Percentiles rank a stretch among this genome's conserved stretches.
These are phyloP conservation scores for Smittia sp. DNA, from an alignment of 2,888 invertebrate species.

Conservation along the genomic window DNA sequence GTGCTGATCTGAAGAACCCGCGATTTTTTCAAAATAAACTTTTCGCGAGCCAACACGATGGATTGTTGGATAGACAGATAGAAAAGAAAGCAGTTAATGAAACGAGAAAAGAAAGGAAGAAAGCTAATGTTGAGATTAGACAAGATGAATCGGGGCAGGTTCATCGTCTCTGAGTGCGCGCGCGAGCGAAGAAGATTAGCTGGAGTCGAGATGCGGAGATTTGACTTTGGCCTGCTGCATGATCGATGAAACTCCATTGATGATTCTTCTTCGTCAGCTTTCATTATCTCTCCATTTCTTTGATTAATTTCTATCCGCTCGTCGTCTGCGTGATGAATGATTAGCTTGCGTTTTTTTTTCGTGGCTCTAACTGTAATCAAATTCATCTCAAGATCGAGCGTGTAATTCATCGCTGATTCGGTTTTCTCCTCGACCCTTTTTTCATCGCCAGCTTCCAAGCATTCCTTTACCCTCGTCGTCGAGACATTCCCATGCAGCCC, in stretches of 20 bases:
- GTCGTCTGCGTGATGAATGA: slow-evolving; percentile 15
- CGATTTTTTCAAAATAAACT: slow-evolving; percentile 36
- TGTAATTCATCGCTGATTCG: background rate
- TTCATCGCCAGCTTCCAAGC: background rate
- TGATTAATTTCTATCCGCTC: slow-evolving; percentile 19
- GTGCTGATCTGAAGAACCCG: slow-evolving; percentile 22
- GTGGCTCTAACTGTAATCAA: slow-evolving; percentile 9
- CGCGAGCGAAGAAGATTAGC: background rate
- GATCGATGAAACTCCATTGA: background rate
- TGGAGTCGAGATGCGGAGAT: background rate
- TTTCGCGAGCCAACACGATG: background rate
- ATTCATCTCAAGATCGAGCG: background rate
- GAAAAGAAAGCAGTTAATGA: background rate
- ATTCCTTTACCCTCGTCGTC: background rate
- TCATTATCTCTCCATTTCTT: slow-evolving; percentile 8
- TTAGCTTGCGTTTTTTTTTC: slow-evolving; percentile 2
- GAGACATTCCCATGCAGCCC: background rate
- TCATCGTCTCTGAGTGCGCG: background rate
- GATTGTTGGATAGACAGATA: background rate
- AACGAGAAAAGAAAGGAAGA: background rate
- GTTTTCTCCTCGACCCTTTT: background rate
- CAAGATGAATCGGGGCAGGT: background rate
- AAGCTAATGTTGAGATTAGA: background rate
- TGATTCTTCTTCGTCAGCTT: background rate
- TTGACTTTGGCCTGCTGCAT: background rate